Evolutionary conservation across 1,140 invertebrate species (phyloP).

Genomic region (Neoseiulus cucumeris): DNA sequence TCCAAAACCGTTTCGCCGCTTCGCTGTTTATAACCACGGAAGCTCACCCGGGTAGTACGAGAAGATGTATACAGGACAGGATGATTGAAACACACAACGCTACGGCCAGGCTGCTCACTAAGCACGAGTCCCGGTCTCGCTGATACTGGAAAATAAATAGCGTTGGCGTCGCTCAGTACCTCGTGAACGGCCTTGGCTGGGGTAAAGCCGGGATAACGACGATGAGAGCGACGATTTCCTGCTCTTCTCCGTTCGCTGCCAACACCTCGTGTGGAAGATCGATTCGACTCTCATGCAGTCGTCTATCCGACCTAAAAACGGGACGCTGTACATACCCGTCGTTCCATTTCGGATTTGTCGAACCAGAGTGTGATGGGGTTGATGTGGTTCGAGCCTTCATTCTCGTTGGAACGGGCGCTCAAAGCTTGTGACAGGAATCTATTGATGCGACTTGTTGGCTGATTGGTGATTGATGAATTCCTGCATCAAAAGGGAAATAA

Average conservation of each 20-base stretch:
- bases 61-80: slow-evolving; percentile 26
- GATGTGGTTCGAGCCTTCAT: slow-evolving; percentile 67
- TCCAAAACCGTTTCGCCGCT: too few relatives aligned
- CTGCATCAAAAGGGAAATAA: slow-evolving; percentile 1
- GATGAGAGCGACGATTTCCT: not conserved
- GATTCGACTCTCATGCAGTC: not conserved
- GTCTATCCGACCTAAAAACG: not conserved
- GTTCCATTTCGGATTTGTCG: slow-evolving; percentile 55
- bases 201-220: not conserved
- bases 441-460: slow-evolving; percentile 44
- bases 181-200: not conserved
- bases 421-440: slow-evolving; percentile 75
- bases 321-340: slow-evolving; percentile 33
- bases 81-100: slow-evolving; percentile 37
- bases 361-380: slow-evolving; percentile 62
- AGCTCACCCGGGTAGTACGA: slow-evolving; percentile 27
- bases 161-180: not conserved
- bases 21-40: slow-evolving; percentile 34
- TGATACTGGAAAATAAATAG: slow-evolving; percentile 39
- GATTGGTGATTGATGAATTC: slow-evolving; percentile 18
- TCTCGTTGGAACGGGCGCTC: slow-evolving; percentile 65
- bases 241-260: not conserved
- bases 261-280: not conserved
- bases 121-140: slow-evolving; percentile 44
- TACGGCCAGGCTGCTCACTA: slow-evolving; percentile 45